Evolutionary conservation across 37 sponge, comb jelly and placozoan genomes (phyloP), one percentile per base, ranked within the genome.

Genomic region (Halichondria panicea): DNA sequence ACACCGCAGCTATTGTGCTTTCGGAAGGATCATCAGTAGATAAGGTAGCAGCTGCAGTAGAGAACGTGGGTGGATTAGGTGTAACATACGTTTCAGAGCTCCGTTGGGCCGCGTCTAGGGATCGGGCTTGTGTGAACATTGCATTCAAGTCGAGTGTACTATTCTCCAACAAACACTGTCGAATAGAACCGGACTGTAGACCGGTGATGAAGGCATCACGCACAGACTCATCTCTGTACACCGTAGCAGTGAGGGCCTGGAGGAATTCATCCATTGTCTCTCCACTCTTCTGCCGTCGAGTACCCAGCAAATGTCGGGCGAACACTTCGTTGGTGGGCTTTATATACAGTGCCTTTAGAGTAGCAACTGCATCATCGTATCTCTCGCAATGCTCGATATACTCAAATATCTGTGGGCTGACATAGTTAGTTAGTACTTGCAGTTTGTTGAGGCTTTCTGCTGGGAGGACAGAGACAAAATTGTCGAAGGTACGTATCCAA

Each of bases 61-160:
- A 2, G 11, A 28, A 44, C 35, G 44, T 24, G 4, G 44, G 43
- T 15, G n/a, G 11, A 25, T 13, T 42, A 3, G 44, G 27, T 12
- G 43, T 43, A 3, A 42, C n/a, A 34, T 41, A 67, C 4, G 68
- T 11, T 42, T 67, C 68, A 4, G 68, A 67, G 44, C 44, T 67
- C 44, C 24, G 40, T 41, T 67, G 44, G 68, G 68, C 68, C 15
- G 68, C 44, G 25, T 67, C 68, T 42, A 67, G 44, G 13, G 68
- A 42, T 28, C 68, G 44, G 25, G 68, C 68, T 34, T 67, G 68
- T 8, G 44, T 67, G 44, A 42, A 67, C 43, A 67, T 67, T 5
- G 68, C 42, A 21, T 42, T 67, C 27, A 67, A 44, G 27, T 67
- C 68, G n/a, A 41, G 68, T 22, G 68, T 67, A 22, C 22, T 67